Conservation (phyloP, 2,888 invertebrate genomes). For the Polymixis flavicincta region DNA sequence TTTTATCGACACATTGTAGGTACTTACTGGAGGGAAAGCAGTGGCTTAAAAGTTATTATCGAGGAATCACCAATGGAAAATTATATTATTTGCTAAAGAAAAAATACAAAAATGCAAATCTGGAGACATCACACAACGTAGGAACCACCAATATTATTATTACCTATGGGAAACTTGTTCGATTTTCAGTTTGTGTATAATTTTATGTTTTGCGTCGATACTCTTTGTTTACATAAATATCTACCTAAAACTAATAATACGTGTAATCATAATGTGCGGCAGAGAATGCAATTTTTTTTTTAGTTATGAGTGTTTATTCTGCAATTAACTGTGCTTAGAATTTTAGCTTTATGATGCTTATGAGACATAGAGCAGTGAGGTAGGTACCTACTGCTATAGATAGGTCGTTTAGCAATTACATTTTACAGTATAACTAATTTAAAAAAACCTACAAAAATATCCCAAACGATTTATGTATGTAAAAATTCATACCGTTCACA, state of each 20-base stretch:
- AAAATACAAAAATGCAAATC: neutral
- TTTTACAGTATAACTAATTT: neutral
- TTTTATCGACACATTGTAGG: neutral
- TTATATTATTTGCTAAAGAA: neutral
- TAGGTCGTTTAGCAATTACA: slow-evolving; percentile 43
- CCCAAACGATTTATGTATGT: neutral
- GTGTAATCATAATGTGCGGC: too few species aligned
- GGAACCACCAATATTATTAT: neutral
- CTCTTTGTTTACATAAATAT: neutral
- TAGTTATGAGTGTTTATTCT: neutral
- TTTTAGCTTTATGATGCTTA: too few species aligned
- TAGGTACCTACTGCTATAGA: neutral
- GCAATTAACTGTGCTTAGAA: neutral
- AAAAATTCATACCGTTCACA: slow-evolving; percentile 45
- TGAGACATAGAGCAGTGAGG: too few species aligned
- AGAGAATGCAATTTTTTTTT: neutral
- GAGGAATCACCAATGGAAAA: neutral
- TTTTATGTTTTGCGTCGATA: neutral
- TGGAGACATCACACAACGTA: neutral
- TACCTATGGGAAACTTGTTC: neutral
- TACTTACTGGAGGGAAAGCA: neutral
- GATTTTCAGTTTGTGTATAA: neutral
- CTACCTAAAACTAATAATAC: neutral
- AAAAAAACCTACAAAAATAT: neutral
- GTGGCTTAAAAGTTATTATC: too few species aligned